These are phyloP conservation scores for Oxystoma pomonae DNA, from an alignment of 2,888 invertebrate genomes.

Conservation along the genomic window DNA sequence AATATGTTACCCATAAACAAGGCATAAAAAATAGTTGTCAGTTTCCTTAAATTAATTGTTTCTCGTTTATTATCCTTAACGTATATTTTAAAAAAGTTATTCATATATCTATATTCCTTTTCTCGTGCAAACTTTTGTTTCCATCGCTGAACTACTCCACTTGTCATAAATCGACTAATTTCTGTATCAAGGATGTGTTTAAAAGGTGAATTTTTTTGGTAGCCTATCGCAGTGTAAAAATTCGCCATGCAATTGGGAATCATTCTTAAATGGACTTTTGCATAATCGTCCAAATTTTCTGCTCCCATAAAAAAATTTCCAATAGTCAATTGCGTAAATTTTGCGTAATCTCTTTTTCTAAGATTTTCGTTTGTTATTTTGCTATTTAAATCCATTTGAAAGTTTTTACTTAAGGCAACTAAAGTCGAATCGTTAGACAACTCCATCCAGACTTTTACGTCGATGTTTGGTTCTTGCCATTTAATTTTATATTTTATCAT, in stretches of 20 bases:
- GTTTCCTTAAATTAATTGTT: not conserved
- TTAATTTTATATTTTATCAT: conserved; percentile 23
- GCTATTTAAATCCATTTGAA: not conserved
- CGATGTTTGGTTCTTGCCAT: conserved; percentile 19
- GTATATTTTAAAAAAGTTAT: not conserved
- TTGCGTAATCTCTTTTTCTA: conserved; percentile 3
- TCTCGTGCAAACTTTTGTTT: not conserved
- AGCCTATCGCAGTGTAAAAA: not conserved
- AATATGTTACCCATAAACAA: not conserved
- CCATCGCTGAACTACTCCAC: not conserved
- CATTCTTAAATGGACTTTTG: not conserved
- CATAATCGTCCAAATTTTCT: conserved; percentile 33
- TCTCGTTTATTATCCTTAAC: not conserved
- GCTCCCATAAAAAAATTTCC: not conserved
- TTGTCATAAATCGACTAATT: not conserved
- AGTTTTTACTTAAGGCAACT: not conserved
- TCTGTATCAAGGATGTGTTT: not conserved
- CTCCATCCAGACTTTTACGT: conserved; percentile 11
- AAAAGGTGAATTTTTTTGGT: not conserved
- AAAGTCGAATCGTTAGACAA: conserved; percentile 11
- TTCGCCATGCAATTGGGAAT: not conserved
- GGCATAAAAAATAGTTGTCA: not conserved
- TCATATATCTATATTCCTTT: not conserved
- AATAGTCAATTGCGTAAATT: not conserved
- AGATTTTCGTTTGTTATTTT: not conserved